Conservation (phyloP, 2,113 vertebrate genomes). For the Chiloscyllium plagiosum region DNA sequence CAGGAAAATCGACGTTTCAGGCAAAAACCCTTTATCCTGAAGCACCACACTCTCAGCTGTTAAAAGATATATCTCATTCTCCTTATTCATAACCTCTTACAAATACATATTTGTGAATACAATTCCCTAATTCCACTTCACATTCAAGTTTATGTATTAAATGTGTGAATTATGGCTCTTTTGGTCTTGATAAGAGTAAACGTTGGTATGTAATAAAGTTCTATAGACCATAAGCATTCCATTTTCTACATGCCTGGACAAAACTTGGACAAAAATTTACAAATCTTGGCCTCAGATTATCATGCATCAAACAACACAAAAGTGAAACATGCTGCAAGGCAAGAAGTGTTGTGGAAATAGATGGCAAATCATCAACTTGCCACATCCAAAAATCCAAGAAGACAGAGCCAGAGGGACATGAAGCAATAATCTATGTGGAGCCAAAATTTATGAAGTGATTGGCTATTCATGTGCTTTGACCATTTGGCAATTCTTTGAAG, state of each 20-base stretch:
- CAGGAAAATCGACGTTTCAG: too few relatives aligned
- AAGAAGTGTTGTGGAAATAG: not conserved
- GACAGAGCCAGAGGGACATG: not conserved
- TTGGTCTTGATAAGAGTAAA: constrained; percentile 5
- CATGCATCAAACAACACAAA: not conserved
- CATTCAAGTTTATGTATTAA: not conserved
- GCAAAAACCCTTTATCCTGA: too few relatives aligned
- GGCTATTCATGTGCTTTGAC: too few relatives aligned
- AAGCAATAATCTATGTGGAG: constrained; percentile 3
- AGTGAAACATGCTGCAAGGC: not conserved
- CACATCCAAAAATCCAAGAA: not conserved
- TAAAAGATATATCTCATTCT: not conserved
- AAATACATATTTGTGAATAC: not conserved
- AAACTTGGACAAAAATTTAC: too few relatives aligned
- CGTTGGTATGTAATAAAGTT: not conserved
- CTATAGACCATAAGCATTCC: not conserved
- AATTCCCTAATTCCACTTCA: not conserved
- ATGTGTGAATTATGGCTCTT: not conserved
- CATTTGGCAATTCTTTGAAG: constrained; percentile 8
- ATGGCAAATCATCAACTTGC: not conserved
- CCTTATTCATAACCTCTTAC: not conserved
- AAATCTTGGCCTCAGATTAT: not conserved
- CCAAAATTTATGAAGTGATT: not conserved
- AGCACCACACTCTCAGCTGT: too few relatives aligned
- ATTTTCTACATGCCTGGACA: not conserved